Conservation (phyloP, 1,140 invertebrate species). For the Drosophila guanche region DNA sequence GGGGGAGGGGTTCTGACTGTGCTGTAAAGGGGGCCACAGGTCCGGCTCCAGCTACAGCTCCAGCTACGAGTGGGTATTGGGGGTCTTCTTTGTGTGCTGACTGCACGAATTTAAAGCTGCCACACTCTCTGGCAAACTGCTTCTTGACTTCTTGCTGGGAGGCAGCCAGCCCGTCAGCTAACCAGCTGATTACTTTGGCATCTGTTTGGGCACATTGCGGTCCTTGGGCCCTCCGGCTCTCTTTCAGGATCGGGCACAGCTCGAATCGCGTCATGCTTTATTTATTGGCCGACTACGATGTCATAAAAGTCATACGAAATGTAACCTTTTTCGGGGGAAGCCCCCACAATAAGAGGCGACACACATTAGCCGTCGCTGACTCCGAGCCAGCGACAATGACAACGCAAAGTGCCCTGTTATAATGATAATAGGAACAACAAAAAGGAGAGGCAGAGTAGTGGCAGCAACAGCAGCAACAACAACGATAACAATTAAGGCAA, state of each 20-base stretch:
- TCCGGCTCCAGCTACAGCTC: background rate
- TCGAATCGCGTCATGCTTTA: conserved; percentile 48
- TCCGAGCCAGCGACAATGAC: conserved; percentile 70
- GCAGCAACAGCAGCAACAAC: conserved; percentile 22
- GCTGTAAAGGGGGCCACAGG: background rate
- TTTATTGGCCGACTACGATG: conserved; percentile 70
- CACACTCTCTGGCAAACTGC: conserved; percentile 72
- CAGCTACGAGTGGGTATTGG: conserved; percentile 13
- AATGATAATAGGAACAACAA: conserved; percentile 57
- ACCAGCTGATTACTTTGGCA: conserved; percentile 77
- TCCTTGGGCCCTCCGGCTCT: background rate
- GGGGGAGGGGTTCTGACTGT: background rate
- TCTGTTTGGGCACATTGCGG: conserved; percentile 63
- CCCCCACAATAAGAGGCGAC: conserved; percentile 42
- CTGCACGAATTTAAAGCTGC: conserved; percentile 78
- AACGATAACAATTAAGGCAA: conserved; percentile 76
- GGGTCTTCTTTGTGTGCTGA: conserved; percentile 59
- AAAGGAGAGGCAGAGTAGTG: conserved; percentile 13
- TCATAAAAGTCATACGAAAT: conserved; percentile 73
- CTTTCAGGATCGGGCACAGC: background rate
- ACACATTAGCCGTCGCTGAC: conserved; percentile 63
- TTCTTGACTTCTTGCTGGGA: conserved; percentile 65
- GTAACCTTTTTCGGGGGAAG: conserved; percentile 64
- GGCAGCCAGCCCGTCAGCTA: conserved; percentile 36
- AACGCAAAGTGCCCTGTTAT: conserved; percentile 72